phyloP scores from a whole-genome alignment of 2,797 vertebrate species.

The Eulemur rubriventer region DNA sequence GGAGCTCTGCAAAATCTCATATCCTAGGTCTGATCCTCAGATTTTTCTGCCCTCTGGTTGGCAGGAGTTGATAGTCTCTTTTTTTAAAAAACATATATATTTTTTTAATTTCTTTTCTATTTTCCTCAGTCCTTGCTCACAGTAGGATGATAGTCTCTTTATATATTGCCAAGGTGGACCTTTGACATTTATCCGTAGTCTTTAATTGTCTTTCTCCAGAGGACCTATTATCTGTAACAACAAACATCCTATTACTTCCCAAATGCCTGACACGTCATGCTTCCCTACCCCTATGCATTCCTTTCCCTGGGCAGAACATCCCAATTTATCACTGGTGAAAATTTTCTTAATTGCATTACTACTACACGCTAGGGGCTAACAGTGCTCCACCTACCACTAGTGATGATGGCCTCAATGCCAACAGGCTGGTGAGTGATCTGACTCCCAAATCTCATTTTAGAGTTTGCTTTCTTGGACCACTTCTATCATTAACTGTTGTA shows the following conservation, averaged over 20 bases:
- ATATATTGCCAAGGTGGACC: neutral
- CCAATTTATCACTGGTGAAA: neutral
- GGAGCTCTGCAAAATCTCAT: neutral
- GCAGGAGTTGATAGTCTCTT: neutral
- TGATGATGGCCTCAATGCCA: neutral
- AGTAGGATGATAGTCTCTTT: neutral
- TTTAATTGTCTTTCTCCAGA: neutral
- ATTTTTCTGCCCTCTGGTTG: neutral
- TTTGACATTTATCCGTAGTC: neutral
- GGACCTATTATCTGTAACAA: neutral
- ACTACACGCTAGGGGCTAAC: neutral
- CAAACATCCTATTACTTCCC: slow-evolving; percentile 17
- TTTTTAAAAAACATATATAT: no score
- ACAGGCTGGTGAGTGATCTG: neutral
- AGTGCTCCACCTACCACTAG: neutral
- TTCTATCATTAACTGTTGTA: neutral
- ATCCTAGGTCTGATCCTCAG: neutral
- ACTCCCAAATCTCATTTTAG: neutral
- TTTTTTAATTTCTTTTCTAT: no score
- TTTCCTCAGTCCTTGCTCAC: no score
- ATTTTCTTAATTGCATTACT: neutral
- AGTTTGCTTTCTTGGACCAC: neutral
- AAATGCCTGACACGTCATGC: neutral
- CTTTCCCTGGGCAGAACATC: neutral
- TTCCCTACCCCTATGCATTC: neutral